Conservation (phyloP, 2,797 vertebrate species). For the Malurus splendens region DNA sequence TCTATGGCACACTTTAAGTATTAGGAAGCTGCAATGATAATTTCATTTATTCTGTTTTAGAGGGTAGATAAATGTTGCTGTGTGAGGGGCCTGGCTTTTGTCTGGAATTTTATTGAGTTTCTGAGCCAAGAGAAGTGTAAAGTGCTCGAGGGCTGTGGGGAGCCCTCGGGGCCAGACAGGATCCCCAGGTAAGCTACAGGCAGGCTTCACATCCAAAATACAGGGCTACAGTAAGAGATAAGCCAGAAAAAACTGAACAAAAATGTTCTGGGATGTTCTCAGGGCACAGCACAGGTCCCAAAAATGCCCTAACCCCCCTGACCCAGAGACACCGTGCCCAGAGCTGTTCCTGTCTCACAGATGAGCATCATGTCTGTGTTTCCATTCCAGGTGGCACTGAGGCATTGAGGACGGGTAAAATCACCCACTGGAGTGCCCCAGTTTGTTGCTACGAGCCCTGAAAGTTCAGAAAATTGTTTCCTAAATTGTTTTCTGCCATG, state of each 20-base stretch:
- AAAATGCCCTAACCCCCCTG: neutral
- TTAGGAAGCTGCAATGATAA: neutral
- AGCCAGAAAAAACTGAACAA: neutral
- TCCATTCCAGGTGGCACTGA: neutral
- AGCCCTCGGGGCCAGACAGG: neutral
- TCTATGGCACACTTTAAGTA: neutral
- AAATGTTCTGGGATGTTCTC: neutral
- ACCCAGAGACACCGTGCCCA: rapidly evolving
- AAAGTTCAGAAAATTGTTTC: constrained; percentile 33
- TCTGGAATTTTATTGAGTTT: neutral
- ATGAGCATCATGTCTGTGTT: neutral
- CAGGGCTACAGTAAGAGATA: neutral
- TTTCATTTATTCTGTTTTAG: neutral
- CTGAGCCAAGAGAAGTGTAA: neutral
- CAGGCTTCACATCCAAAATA: neutral
- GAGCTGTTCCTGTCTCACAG: neutral
- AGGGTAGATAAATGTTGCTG: neutral
- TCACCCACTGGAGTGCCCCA: neutral
- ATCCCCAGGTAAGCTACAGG: neutral
- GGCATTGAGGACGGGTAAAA: neutral
- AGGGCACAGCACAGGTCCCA: neutral
- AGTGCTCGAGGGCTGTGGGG: rapidly evolving
- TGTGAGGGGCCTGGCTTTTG: neutral
- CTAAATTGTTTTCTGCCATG: constrained; percentile 34
- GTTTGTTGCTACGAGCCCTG: constrained; percentile 17